Evolutionary conservation across 2,888 invertebrate genomes (phyloP).

Genomic region (Rotaria socialis): DNA sequence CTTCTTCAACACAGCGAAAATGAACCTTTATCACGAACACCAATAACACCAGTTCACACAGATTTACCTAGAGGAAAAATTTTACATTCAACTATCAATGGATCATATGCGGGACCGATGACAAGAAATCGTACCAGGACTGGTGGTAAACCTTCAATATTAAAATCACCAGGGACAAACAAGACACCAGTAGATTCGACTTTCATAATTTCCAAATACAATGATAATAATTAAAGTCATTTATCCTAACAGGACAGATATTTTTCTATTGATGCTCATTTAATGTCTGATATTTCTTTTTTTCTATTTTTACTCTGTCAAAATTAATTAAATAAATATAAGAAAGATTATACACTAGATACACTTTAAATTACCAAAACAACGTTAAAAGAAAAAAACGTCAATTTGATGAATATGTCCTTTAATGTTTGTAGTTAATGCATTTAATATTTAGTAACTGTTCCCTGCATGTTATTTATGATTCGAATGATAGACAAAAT

Average conservation of each 20-base stretch:
- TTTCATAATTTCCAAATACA: background rate
- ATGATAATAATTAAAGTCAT: background rate
- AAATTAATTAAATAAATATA: background rate
- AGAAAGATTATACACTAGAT: background rate
- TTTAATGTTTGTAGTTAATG: too few species aligned
- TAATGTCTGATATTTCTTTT: slow-evolving; percentile 5
- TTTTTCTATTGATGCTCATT: background rate
- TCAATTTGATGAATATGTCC: too few species aligned
- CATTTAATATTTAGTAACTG: too few species aligned
- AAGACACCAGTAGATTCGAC: background rate
- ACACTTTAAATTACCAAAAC: background rate
- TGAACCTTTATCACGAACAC: background rate
- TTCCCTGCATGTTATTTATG: too few species aligned
- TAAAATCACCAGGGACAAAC: background rate
- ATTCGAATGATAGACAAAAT: too few species aligned
- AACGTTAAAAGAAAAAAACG: too few species aligned
- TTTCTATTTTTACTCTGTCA: background rate
- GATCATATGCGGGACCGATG: background rate
- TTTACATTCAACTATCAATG: background rate
- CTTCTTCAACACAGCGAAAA: background rate
- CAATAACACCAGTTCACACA: background rate
- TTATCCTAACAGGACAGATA: background rate
- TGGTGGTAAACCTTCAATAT: background rate
- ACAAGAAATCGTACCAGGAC: background rate
- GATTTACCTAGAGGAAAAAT: background rate